Conservation (phyloP, 2,888 invertebrate genomes). For the Calliopum simillimum region DNA sequence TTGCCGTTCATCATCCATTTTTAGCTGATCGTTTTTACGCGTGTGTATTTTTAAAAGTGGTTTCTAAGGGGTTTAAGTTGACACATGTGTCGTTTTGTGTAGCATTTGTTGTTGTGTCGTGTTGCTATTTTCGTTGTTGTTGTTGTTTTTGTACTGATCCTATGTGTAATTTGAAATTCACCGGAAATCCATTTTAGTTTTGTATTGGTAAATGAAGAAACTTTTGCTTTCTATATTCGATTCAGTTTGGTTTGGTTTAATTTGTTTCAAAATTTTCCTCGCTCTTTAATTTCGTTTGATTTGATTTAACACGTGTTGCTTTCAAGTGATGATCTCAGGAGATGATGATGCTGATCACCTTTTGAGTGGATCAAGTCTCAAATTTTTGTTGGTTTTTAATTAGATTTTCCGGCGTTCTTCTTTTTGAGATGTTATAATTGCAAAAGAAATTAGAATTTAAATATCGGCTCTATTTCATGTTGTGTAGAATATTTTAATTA, state of each 20-base stretch:
- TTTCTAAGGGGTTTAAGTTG: slow-evolving; percentile 46
- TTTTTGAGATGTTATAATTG: slow-evolving; percentile 30
- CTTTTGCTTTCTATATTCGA: slow-evolving; percentile 26
- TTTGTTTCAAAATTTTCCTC: slow-evolving; percentile 17
- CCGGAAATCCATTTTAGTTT: slow-evolving; percentile 63
- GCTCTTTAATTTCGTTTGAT: slow-evolving; percentile 32
- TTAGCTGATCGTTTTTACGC: slow-evolving; percentile 37
- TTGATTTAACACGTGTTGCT: slow-evolving; percentile 56
- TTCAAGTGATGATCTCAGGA: slow-evolving; percentile 24
- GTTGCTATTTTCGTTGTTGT: slow-evolving; percentile 22
- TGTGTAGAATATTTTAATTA: neutral
- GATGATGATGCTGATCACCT: slow-evolving; percentile 35
- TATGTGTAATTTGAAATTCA: slow-evolving; percentile 51
- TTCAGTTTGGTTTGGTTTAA: slow-evolving; percentile 29
- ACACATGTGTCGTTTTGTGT: slow-evolving; percentile 50
- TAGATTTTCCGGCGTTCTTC: slow-evolving; percentile 42
- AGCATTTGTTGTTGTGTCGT: slow-evolving; percentile 27
- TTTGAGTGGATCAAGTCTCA: slow-evolving; percentile 49
- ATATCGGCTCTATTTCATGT: neutral
- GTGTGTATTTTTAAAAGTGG: slow-evolving; percentile 50
- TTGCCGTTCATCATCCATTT: slow-evolving; percentile 46
- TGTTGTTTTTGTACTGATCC: slow-evolving; percentile 21
- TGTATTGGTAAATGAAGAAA: slow-evolving; percentile 30
- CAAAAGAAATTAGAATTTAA: neutral
- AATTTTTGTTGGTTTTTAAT: slow-evolving; percentile 49